These are phyloP conservation scores for Coracopsis vasa DNA, from an alignment of 2,113 vertebrate genomes.

Conservation along the genomic window DNA sequence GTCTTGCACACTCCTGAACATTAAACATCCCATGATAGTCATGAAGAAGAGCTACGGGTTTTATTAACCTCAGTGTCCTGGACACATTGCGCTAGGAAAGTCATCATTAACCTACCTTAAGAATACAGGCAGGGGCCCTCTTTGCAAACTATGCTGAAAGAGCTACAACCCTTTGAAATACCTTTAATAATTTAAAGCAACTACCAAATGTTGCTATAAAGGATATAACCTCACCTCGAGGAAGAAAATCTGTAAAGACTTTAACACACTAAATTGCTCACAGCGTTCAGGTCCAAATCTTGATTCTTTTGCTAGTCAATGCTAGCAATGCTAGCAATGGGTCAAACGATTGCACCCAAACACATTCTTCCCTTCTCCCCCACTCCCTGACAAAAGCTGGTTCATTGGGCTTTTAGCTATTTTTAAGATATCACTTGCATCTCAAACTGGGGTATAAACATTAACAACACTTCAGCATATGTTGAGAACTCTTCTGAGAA, in stretches of 20 bases:
- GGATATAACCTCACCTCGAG: slow-evolving; percentile 71
- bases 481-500: background rate
- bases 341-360: background rate
- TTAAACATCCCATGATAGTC: slow-evolving; percentile 80
- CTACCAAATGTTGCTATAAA: slow-evolving; percentile 78
- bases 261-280: slow-evolving; percentile 53
- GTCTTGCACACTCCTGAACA: slow-evolving; percentile 77
- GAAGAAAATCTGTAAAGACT: slow-evolving; percentile 68
- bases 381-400: background rate
- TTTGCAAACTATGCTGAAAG: slow-evolving; percentile 62
- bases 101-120: slow-evolving; percentile 81
- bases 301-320: background rate
- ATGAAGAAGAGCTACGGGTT: slow-evolving; percentile 84
- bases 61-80: slow-evolving; percentile 83
- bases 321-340: background rate
- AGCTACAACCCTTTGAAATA: slow-evolving; percentile 64
- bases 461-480: background rate
- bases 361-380: background rate
- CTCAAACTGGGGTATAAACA: background rate
- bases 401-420: background rate
- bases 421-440: slow-evolving; percentile 45
- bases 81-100: slow-evolving; percentile 53
- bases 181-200: slow-evolving; percentile 80
- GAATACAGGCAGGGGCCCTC: slow-evolving; percentile 66
- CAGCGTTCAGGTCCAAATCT: slow-evolving; percentile 36